Conservation (phyloP, 2,888 invertebrate species). For the Hypselothyrea guttata region DNA sequence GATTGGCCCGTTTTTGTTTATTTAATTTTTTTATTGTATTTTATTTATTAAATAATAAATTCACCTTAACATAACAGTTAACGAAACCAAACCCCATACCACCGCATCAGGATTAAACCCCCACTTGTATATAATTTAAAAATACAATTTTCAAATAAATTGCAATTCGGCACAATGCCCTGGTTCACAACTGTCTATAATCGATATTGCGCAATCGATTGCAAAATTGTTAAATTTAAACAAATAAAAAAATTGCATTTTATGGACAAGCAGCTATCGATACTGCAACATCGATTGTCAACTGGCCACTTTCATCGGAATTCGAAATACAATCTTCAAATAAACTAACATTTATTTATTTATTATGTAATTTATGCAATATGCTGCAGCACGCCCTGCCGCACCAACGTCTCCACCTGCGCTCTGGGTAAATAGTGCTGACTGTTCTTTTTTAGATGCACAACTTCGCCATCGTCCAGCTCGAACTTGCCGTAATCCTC, state of each 20-base stretch:
- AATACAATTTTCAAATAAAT: too few relatives aligned
- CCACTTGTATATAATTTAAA: too few relatives aligned
- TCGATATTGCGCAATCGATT: too few relatives aligned
- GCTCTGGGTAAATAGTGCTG: slow-evolving; percentile 94
- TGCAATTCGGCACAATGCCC: too few relatives aligned
- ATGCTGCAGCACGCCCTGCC: slow-evolving; percentile 91
- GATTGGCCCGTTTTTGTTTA: neutral
- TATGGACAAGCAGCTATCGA: neutral
- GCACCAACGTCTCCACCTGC: slow-evolving; percentile 94
- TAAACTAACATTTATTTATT: slow-evolving; percentile 15
- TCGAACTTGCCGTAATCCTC: slow-evolving; percentile 97
- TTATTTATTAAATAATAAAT: too few relatives aligned
- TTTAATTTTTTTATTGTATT: too few relatives aligned
- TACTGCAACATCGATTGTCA: too few relatives aligned
- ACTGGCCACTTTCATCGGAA: slow-evolving; percentile 1
- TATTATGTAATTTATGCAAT: slow-evolving; percentile 40
- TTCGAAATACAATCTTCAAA: neutral
- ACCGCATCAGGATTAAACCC: too few relatives aligned
- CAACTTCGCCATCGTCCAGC: slow-evolving; percentile 94
- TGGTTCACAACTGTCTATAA: too few relatives aligned
- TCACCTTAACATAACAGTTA: too few relatives aligned
- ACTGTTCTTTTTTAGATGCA: slow-evolving; percentile 94
- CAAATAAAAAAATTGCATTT: neutral
- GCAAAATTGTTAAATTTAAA: too few relatives aligned
- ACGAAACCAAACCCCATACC: too few relatives aligned